phyloP scores from a whole-genome alignment of 2,797 vertebrate genomes.

The Enteromius argenteus region DNA sequence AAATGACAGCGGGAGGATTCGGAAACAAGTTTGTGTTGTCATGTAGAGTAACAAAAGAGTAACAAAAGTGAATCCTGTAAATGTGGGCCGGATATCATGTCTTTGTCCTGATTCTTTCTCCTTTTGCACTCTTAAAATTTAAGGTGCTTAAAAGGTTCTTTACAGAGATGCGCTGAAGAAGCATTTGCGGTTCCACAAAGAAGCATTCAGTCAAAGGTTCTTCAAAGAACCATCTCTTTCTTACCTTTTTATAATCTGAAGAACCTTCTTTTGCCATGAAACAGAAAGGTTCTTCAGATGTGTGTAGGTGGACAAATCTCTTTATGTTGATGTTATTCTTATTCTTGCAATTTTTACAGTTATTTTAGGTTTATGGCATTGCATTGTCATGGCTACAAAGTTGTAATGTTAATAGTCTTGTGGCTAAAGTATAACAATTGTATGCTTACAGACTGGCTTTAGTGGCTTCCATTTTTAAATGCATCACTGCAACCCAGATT shows the following conservation, averaged over 20 bases:
- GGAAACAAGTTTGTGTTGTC: conserved; percentile 72
- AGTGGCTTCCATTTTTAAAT: background rate
- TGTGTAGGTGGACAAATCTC: conserved; percentile 60
- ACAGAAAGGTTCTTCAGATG: too few relatives aligned
- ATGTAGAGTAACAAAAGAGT: conserved; percentile 74
- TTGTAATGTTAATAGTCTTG: background rate
- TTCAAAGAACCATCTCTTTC: too few relatives aligned
- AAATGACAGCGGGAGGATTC: conserved; percentile 72
- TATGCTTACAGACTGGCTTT: background rate
- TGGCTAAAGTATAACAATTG: background rate
- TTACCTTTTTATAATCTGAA: too few relatives aligned
- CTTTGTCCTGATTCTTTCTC: conserved; percentile 63
- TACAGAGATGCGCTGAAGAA: too few relatives aligned
- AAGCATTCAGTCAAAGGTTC: too few relatives aligned
- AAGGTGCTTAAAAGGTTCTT: too few relatives aligned
- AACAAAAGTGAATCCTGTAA: conserved; percentile 75
- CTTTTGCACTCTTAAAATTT: too few relatives aligned
- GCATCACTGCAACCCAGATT: background rate
- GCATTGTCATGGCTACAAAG: background rate
- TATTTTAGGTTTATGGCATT: background rate
- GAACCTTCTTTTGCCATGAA: too few relatives aligned
- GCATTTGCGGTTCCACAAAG: too few relatives aligned
- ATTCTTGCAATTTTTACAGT: too few relatives aligned
- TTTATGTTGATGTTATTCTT: background rate
- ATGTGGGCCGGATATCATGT: conserved; percentile 75